Conservation (phyloP, 2,113 vertebrate species). For the Loxodonta africana region DNA sequence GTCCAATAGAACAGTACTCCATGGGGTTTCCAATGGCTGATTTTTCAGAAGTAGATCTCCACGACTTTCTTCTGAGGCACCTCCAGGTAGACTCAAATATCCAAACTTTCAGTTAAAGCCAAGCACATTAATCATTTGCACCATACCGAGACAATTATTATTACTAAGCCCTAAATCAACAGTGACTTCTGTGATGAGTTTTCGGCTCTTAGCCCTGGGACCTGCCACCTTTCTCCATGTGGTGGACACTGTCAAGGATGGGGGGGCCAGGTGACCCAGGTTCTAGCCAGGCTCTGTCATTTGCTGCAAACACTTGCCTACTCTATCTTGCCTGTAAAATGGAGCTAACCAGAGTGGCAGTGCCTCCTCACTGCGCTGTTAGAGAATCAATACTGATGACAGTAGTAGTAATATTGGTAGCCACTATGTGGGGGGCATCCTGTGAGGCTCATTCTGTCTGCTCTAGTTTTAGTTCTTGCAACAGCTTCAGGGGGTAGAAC, state of each 20-base stretch:
- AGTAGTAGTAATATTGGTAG: fast-evolving
- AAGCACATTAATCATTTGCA: neutral
- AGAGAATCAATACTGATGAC: fast-evolving
- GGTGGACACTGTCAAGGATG: fast-evolving
- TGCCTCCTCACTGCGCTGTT: neutral
- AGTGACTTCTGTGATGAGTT: neutral
- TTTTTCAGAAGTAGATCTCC: neutral
- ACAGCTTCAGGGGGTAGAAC: neutral
- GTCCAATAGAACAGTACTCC: neutral
- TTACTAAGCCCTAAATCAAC: neutral
- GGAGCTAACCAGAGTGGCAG: neutral
- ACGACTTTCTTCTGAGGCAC: neutral
- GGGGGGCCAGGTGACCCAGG: neutral
- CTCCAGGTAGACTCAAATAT: neutral
- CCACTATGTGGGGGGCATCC: neutral
- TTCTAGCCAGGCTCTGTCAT: neutral
- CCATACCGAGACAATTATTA: neutral
- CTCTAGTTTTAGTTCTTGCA: neutral
- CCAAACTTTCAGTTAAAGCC: neutral
- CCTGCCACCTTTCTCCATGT: neutral
- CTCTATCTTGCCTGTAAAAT: neutral
- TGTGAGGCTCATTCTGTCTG: neutral
- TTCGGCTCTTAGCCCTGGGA: neutral
- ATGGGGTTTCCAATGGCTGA: neutral
- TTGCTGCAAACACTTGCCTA: neutral